Evolutionary conservation across 2,113 vertebrate species (phyloP).

Genomic region (Charadrius vociferus): DNA sequence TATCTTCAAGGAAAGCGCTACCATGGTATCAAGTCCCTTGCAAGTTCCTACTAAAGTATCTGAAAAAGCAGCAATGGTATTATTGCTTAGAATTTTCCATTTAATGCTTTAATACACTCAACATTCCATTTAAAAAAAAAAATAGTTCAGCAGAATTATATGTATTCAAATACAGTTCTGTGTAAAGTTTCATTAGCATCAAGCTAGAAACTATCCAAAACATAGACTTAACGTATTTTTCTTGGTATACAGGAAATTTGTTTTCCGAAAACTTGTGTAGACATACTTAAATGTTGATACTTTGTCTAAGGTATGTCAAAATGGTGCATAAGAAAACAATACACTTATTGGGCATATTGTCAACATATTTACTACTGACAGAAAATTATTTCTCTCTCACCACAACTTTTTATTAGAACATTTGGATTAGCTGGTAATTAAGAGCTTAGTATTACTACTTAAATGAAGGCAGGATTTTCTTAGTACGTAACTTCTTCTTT

Average conservation of each 20-base stretch:
- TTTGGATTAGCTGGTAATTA: neutral
- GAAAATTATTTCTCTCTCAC: neutral
- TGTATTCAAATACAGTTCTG: neutral
- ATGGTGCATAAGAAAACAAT: neutral
- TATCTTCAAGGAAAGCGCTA: conserved; percentile 96
- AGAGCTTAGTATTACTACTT: neutral
- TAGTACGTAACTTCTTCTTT: neutral
- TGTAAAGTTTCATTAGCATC: neutral
- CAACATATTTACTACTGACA: neutral
- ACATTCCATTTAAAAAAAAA: neutral
- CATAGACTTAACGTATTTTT: neutral
- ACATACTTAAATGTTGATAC: neutral
- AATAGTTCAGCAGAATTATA: neutral
- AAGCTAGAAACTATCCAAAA: neutral
- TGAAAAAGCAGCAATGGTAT: conserved; percentile 31
- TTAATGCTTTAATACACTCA: neutral
- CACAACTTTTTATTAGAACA: neutral
- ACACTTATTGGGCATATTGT: neutral
- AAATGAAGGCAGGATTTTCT: neutral
- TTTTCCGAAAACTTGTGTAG: neutral
- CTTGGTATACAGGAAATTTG: neutral
- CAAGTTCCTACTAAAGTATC: conserved; percentile 47
- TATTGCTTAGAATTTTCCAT: neutral
- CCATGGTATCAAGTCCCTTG: conserved; percentile 81
- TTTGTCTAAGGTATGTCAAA: neutral